Evolutionary conservation across 2,113 vertebrate genomes (phyloP), one percentile per base, ranked within the genome.

Genomic region (Sterna hirundo): DNA sequence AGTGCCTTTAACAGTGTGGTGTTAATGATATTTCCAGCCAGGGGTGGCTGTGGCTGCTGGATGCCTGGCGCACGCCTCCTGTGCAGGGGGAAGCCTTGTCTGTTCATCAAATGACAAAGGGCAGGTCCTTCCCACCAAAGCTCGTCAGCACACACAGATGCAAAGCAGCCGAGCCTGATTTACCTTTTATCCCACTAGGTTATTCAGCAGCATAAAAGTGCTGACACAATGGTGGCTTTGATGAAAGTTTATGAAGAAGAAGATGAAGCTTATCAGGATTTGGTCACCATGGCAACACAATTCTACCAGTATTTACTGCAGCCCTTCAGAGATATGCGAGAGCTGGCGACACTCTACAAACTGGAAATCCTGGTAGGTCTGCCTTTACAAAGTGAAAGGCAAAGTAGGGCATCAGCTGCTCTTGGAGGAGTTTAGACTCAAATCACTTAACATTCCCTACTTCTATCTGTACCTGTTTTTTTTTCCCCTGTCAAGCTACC

Each of bases 271-370:
- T 99, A 99, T 97, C 98, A 98, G 90, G 98, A 99, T 71, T 95
- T 99, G 87, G 99, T 99, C 91, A 98, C 98, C 42, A 95, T 97
- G 77, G 99, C 99, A 94, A 99, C 99, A 17, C 96, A 95, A 51
- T 99, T 99, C 98, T 99, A 99, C 97, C 99, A 99, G 97, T 99
- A 99, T 95, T 98, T 99, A 87, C 97, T 99, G 92, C 98, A 99
- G 97, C 99, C 99, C 6, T 99, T 99, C 83, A 98, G 99, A 93
- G 98, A 99, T 95, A 99, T 99, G 99, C 97, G 99, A 61, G 99
- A 99, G 97, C 97, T 99, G 95, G 99, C 99, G 2, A 98, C 99
- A 7, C 98, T 99, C 69, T 99, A 98, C 97, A 99, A 98, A 97
- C 98, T 99, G 96, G 98, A 99, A 96, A 99, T 99, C 96, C 97